Evolutionary conservation across 2,888 invertebrate genomes (phyloP).

Genomic region (Phyllotreta cruciferae): DNA sequence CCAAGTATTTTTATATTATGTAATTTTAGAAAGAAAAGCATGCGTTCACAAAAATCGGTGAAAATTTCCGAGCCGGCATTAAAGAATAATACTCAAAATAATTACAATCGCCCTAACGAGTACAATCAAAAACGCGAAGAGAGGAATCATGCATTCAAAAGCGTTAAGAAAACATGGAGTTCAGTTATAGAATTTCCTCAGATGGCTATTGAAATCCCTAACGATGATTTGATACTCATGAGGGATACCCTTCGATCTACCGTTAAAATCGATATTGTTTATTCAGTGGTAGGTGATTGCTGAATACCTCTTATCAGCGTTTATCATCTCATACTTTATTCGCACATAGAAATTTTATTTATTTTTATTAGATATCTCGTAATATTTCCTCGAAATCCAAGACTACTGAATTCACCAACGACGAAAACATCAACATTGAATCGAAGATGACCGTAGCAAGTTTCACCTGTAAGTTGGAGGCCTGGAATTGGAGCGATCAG

Average conservation of each 20-base stretch:
- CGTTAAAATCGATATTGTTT: conserved; percentile 63
- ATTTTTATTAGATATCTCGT: conserved; percentile 27
- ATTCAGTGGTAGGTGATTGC: conserved; percentile 60
- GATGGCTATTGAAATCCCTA: conserved; percentile 60
- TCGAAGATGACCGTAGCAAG: conserved; percentile 60
- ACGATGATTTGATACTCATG: conserved; percentile 62
- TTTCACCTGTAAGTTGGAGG: conserved; percentile 61
- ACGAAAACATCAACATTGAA: conserved; percentile 50
- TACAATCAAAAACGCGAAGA: conserved; percentile 45
- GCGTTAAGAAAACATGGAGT: conserved; percentile 63
- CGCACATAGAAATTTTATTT: not conserved
- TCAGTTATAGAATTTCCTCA: conserved; percentile 64
- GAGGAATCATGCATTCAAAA: conserved; percentile 60
- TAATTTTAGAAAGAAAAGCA: not conserved
- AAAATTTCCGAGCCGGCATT: not conserved
- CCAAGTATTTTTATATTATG: no score
- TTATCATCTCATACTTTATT: not conserved
- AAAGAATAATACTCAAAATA: conserved; percentile 25
- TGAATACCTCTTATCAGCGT: not conserved
- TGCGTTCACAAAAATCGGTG: not conserved
- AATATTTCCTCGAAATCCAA: conserved; percentile 29
- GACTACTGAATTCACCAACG: conserved; percentile 38
- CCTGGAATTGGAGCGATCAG: conserved; percentile 65
- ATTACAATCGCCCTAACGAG: conserved; percentile 42
- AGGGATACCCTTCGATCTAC: conserved; percentile 65